Base-by-base conservation (phyloP, 2,797 vertebrate species). In the Delichon dasypus region DNA sequence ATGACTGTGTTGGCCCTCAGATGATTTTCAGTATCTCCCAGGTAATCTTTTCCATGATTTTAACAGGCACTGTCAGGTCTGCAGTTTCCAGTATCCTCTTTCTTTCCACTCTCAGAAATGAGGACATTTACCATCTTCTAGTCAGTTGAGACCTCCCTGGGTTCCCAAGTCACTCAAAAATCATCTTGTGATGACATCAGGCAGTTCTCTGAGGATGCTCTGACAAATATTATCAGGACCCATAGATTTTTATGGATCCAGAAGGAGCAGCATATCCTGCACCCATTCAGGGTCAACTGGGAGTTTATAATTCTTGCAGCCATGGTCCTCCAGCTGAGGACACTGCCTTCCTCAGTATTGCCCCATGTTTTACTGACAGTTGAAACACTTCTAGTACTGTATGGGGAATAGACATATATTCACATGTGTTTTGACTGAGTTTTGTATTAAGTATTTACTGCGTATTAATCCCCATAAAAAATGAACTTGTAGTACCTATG, bases 371-470 rank as follows among this genome's bases (percentile, higher is more conserved):
- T 82, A 40, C 7, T 53, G 36, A 25, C 18, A 64, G 68, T 26
- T 6, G 16, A 71, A 50, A 48, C 5, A 30, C 1, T 1, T 38
- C 5, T 26, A 34, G 5, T n/a, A 25, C 2, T 45, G 3, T 42
- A 2, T 27, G 17, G 5, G 3, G 16, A 74, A 42, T 7, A 1
- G 21, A 25, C 18, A n/a, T 3, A 61, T 78, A 67, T 2, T 36
- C 13, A 15, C 12, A 11, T 10, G 6, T 40, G 6, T 42, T 92
- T 85, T 74, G 29, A 45, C 17, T 64, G 3, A 6, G 21, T 81
- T 85, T 87, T 87, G 36, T 38, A 38, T 38, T 38, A 38, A 38
- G 36, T 38, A 38, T 38, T 38, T 38, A 38, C 36, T 55, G 10
- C 26, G 76, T 72, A 19, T 40, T 57, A 81, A 55, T 61, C 9